phyloP scores from a whole-genome alignment of 53 echinoderm and acorn worm species.

The Echinometra lucunter region DNA sequence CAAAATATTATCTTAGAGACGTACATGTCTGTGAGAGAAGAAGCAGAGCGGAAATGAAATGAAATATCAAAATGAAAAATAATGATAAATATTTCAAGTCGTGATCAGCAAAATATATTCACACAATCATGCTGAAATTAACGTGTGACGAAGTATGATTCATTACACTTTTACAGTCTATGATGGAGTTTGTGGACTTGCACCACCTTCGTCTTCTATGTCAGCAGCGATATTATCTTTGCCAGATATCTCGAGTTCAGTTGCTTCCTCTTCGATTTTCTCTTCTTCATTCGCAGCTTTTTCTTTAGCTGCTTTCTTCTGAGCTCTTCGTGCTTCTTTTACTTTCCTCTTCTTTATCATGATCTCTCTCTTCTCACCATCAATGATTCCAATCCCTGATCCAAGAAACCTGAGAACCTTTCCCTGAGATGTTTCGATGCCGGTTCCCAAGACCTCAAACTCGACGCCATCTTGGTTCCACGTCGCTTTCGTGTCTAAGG shows the following conservation, averaged over 20 bases:
- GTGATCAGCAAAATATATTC: not conserved
- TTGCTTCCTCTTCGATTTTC: not conserved
- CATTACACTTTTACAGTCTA: not conserved
- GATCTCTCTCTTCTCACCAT: conserved; percentile 29
- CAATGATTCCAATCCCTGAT: conserved; percentile 19
- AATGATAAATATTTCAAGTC: not conserved
- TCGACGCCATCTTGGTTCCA: conserved; percentile 37
- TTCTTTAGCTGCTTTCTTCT: not conserved
- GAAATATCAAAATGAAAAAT: not conserved
- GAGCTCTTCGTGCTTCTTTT: not conserved
- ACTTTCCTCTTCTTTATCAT: not conserved
- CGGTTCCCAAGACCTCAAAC: conserved; percentile 45
- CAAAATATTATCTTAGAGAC: too few relatives aligned
- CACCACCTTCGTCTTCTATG: not conserved
- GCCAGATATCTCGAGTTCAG: not conserved
- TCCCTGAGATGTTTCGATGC: conserved; percentile 36
- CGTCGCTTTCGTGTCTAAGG: conserved; percentile 6
- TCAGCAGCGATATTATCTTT: not conserved
- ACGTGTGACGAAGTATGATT: too few relatives aligned
- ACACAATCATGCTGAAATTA: too few relatives aligned
- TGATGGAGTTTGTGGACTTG: not conserved
- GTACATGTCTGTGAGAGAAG: not conserved
- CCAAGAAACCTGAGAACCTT: not conserved
- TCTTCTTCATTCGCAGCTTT: not conserved
- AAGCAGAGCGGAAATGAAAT: too few relatives aligned